Conservation (phyloP, 2,797 vertebrate genomes). For the Ambastaia sidthimunki region DNA sequence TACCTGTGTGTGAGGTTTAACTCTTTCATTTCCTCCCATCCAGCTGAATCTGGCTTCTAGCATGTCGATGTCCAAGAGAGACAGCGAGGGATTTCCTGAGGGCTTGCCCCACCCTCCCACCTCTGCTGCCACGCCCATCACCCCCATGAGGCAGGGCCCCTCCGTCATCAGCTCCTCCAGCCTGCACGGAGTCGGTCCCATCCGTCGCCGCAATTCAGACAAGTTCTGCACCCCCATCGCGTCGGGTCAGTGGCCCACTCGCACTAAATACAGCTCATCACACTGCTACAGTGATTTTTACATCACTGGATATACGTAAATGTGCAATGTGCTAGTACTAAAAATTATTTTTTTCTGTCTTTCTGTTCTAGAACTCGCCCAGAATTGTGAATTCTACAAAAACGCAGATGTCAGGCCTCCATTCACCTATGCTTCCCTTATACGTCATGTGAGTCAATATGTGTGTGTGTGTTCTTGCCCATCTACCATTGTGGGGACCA, state of each 20-base stretch:
- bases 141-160: slow-evolving; percentile 91
- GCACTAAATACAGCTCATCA: background rate
- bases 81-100: slow-evolving; percentile 90
- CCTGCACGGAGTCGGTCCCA: slow-evolving; percentile 88
- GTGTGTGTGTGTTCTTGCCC: no score
- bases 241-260: slow-evolving; percentile 82
- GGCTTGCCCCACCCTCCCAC: slow-evolving; percentile 95
- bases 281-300: background rate
- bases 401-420: slow-evolving; percentile 97
- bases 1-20: background rate
- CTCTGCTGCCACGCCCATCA: slow-evolving; percentile 93
- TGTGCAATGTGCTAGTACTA: background rate
- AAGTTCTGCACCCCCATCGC: slow-evolving; percentile 99
- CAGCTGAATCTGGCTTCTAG: slow-evolving; percentile 92
- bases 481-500: no score
- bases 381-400: slow-evolving; percentile 99
- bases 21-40: background rate
- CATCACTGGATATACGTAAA: background rate
- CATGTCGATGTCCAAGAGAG: slow-evolving; percentile 90
- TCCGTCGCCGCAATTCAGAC: slow-evolving; percentile 94
- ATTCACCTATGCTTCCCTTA: slow-evolving; percentile 98
- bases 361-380: slow-evolving; percentile 87
- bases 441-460: slow-evolving; percentile 89
- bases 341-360: background rate
- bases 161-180: slow-evolving; percentile 97